Evolutionary conservation across 2,113 vertebrate genomes (phyloP).

Genomic region (Microtus ochrogaster): DNA sequence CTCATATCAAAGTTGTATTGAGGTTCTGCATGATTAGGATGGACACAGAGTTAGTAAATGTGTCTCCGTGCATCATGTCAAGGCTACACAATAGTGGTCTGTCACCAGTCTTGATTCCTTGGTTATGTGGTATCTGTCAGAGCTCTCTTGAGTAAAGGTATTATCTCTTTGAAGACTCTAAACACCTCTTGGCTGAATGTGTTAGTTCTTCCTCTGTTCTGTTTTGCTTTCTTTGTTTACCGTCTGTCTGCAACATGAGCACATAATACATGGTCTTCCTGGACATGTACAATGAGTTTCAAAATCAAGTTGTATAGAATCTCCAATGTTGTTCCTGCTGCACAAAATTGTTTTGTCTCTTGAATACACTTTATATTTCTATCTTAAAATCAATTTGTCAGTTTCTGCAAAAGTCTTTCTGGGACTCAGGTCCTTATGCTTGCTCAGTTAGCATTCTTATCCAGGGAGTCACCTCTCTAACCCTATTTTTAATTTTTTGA

Average conservation of each 20-base stretch:
- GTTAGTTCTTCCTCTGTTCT: not conserved
- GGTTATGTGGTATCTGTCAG: not conserved
- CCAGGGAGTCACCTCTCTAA: not conserved
- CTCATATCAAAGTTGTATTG: not conserved
- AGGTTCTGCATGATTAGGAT: not conserved
- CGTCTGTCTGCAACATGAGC: not conserved
- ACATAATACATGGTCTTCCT: not conserved
- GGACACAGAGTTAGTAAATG: not conserved
- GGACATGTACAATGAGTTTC: not conserved
- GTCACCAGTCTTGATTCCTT: not conserved
- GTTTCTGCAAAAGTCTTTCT: not conserved
- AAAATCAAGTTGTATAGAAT: not conserved
- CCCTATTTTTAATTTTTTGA: not conserved
- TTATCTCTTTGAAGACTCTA: not conserved
- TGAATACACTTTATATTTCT: not conserved
- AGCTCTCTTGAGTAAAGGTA: not conserved
- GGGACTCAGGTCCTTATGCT: not conserved
- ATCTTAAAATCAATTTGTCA: not conserved
- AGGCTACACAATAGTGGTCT: not conserved
- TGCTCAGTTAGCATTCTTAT: not conserved
- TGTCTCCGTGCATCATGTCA: not conserved
- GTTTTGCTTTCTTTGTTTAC: not conserved
- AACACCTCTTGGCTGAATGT: not conserved
- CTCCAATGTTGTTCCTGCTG: not conserved
- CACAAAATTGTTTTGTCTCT: not conserved